phyloP scores from a whole-genome alignment of 1,140 invertebrate species.

The Lordiphosa stackelbergi region DNA sequence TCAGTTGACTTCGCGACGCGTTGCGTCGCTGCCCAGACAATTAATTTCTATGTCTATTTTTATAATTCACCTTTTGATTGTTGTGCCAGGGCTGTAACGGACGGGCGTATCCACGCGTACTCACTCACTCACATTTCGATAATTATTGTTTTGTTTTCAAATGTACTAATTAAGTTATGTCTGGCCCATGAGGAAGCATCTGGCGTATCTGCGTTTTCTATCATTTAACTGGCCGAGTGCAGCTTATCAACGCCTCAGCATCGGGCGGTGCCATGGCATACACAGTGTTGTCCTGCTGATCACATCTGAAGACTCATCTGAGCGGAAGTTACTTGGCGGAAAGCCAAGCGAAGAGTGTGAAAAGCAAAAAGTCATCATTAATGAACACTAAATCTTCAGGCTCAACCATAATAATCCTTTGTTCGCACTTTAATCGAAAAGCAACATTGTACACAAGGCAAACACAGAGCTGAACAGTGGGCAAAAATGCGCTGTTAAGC shows the following conservation, averaged over 20 bases:
- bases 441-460: not conserved
- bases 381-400: constrained; percentile 6
- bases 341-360: constrained; percentile 3
- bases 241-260: not conserved
- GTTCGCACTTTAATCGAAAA: constrained; percentile 8
- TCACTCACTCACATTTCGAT: not conserved
- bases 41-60: constrained; percentile 66
- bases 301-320: not conserved
- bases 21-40: constrained; percentile 44
- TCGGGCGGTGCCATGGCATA: too few species aligned
- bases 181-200: too few species aligned
- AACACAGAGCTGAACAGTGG: not conserved
- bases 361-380: constrained; percentile 12
- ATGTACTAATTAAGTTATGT: constrained; percentile 59
- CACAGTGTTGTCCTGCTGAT: constrained; percentile 2
- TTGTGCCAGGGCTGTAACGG: constrained; percentile 33
- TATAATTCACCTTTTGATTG: constrained; percentile 53
- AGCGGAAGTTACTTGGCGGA: constrained; percentile 5
- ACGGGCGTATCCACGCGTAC: not conserved
- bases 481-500: not conserved
- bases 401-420: constrained; percentile 10
- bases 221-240: not conserved
- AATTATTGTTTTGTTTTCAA: constrained; percentile 10
- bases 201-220: too few species aligned
- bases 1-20: constrained; percentile 1